Base-by-base conservation (phyloP, 1,140 invertebrate species). In the Euglossa dilemma region DNA sequence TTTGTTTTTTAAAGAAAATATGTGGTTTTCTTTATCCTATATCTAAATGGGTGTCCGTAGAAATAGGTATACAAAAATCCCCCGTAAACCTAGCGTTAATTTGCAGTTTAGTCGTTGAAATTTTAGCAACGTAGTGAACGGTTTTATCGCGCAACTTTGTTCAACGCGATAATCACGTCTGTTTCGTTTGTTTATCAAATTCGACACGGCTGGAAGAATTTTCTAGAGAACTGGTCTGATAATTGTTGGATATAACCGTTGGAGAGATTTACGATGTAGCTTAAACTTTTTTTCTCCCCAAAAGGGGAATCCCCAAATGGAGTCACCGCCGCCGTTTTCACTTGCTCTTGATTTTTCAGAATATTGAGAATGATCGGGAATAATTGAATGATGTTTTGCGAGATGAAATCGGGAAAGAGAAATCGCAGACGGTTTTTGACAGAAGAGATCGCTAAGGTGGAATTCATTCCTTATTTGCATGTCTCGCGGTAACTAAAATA, bases 321-420 rank as follows among this genome's bases (percentile, higher is more conserved):
- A 74, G 79, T 73, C 57, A 28, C 5, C 36, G 47, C 5, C 36
- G 47, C 63, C 28, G 64, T 75, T 66, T 75, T 80, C 77, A 63
- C 67, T 80, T 57, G 43, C 50, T 63, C 50, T 59, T 20, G 8
- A 74, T 59, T 45, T 57, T 59, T 43, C n/a, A 20, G 69, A 71
- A 71, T 52, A 71, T 57, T 74, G 52, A 23, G 12, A n/a, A 56
- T 72, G 28, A 74, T 45, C 9, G 36, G 36, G 36, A 36, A 36
- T 36, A 36, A 36, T 36, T 75, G 16, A 76, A 66, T 43, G 2
- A 63, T 72, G 28, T 28, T 43, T n/a, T 12, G 56, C 14, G 23
- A 36, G n/a, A 59, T 23, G 56, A 72, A 56, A 72, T 12, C 52
- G 20, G 8, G 14, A 75, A 61, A 50, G 43, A 75, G 73, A 61